Percentiles rank a stretch among this genome's conserved stretches.
phyloP scores from a whole-genome alignment of 2,797 vertebrate genomes.

The Potorous gilbertii region DNA sequence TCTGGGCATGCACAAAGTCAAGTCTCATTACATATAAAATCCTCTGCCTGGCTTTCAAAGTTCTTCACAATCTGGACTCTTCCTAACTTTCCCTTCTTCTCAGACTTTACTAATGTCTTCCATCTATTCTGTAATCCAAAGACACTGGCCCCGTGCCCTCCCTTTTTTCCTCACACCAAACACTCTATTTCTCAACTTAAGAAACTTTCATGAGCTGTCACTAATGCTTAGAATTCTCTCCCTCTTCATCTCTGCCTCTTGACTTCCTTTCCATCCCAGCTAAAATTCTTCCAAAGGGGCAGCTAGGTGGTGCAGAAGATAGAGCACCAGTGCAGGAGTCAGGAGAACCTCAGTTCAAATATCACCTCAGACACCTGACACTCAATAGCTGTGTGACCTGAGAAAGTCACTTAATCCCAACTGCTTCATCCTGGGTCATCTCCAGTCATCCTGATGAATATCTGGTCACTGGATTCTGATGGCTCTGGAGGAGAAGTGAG shows the following conservation, averaged over 20 bases:
- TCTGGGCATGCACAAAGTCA: too few relatives aligned
- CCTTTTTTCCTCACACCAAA: not conserved
- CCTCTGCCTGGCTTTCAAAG: not conserved
- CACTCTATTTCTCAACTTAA: not conserved
- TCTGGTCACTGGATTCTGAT: too few relatives aligned
- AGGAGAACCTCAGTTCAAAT: too few relatives aligned
- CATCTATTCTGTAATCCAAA: not conserved
- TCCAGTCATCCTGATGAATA: too few relatives aligned
- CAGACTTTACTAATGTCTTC: not conserved
- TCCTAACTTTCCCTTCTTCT: not conserved
- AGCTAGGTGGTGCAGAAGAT: too few relatives aligned
- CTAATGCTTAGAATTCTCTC: not conserved
- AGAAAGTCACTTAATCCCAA: too few relatives aligned
- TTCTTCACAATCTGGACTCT: not conserved
- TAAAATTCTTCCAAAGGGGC: not conserved
- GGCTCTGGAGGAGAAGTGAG: too few relatives aligned
- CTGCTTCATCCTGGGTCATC: too few relatives aligned
- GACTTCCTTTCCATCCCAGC: not conserved
- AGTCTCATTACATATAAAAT: too few relatives aligned
- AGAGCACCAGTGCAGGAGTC: too few relatives aligned
- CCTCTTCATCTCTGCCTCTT: not conserved
- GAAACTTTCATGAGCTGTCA: not conserved
- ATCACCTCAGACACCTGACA: too few relatives aligned
- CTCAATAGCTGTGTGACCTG: too few relatives aligned
- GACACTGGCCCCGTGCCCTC: not conserved